A percentile compares a stretch with the other conserved stretches of the same genome.
These are phyloP conservation scores for Sarcophaga subvicina DNA, from an alignment of 2,888 invertebrate species.

Conservation along the genomic window DNA sequence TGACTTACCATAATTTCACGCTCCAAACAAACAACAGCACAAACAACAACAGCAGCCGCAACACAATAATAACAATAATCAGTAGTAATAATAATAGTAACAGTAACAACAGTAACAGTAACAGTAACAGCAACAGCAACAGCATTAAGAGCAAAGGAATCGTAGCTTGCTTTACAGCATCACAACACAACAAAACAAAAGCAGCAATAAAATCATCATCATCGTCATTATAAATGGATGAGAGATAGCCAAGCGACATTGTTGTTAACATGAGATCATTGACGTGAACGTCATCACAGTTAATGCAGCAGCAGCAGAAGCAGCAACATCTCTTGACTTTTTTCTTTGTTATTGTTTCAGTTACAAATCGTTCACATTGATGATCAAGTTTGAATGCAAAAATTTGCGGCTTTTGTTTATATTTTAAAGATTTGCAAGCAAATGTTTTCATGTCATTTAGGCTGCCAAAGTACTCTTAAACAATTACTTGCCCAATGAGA, in stretches of 20 bases:
- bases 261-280: conserved; percentile 52
- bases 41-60: conserved; percentile 41
- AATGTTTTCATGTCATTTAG: no score
- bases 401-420: no score
- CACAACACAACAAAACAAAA: no score
- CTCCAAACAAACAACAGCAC: conserved; percentile 50
- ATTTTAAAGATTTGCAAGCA: no score
- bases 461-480: no score
- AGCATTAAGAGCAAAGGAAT: neutral
- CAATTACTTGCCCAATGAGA: no score
- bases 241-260: conserved; percentile 41
- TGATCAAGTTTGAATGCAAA: conserved; percentile 18
- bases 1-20: conserved; percentile 75
- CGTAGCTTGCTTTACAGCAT: no score
- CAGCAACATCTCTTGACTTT: neutral
- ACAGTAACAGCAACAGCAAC: neutral
- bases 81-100: conserved; percentile 34
- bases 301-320: conserved; percentile 30
- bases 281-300: conserved; percentile 29
- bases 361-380: conserved; percentile 31
- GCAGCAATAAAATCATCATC: conserved; percentile 49
- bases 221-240: conserved; percentile 21
- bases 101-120: conserved; percentile 13
- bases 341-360: neutral
- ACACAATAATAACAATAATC: conserved; percentile 44